These are phyloP conservation scores for Carapus acus DNA, from an alignment of 2,797 vertebrate genomes.

Conservation along the genomic window DNA sequence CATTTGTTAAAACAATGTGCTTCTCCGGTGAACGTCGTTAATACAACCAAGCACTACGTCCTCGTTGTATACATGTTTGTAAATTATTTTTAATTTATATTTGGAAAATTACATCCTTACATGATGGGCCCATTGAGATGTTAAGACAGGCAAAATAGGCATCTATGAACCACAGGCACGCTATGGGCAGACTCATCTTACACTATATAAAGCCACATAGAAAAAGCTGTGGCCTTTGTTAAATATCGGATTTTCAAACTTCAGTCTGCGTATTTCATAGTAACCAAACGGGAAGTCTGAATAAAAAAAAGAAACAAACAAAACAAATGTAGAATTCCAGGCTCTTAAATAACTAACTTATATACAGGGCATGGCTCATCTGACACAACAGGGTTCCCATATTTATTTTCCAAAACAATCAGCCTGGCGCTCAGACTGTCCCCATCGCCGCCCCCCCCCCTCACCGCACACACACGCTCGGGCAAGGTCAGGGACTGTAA, in stretches of 20 bases:
- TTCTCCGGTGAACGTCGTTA: neutral
- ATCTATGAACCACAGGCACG: slow-evolving; percentile 86
- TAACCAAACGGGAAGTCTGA: slow-evolving; percentile 75
- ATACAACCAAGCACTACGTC: slow-evolving; percentile 26
- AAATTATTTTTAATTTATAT: slow-evolving; percentile 83
- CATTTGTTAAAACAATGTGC: no score
- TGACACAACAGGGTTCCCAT: slow-evolving; percentile 68
- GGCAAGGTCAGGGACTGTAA: slow-evolving; percentile 28
- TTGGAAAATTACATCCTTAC: slow-evolving; percentile 85
- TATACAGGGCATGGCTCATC: slow-evolving; percentile 77
- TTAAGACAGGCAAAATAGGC: slow-evolving; percentile 78
- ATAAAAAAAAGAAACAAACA: slow-evolving; percentile 44
- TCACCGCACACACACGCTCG: slow-evolving; percentile 14
- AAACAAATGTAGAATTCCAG: slow-evolving; percentile 43
- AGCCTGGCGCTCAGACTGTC: slow-evolving; percentile 28
- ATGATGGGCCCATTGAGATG: slow-evolving; percentile 73
- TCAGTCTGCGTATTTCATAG: slow-evolving; percentile 67
- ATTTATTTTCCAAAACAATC: slow-evolving; percentile 43
- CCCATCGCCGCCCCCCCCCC: slow-evolving; percentile 24
- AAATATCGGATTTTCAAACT: slow-evolving; percentile 54
- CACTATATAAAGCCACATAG: slow-evolving; percentile 76
- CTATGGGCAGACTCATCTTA: slow-evolving; percentile 89
- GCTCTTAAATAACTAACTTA: slow-evolving; percentile 71
- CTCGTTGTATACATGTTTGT: slow-evolving; percentile 65
- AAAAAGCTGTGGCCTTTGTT: slow-evolving; percentile 68